Evolutionary conservation across 2,113 vertebrate species (phyloP).

Genomic region (Zosterops pallidus): DNA sequence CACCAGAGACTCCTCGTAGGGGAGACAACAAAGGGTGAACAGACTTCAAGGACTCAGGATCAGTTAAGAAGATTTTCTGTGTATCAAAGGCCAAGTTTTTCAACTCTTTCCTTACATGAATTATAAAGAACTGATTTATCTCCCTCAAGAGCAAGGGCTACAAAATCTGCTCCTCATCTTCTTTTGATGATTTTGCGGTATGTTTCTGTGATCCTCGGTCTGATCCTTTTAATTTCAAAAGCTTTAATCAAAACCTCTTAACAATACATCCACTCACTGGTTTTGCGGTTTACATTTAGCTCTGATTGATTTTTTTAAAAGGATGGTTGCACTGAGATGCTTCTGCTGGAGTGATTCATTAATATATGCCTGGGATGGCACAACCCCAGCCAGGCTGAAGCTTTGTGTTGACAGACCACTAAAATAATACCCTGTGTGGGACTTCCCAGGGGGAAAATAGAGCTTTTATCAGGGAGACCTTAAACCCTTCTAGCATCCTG

Average conservation of each 20-base stretch:
- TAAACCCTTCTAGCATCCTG: background rate
- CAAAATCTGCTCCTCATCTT: constrained; percentile 66
- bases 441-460: constrained; percentile 9
- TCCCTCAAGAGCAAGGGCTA: constrained; percentile 47
- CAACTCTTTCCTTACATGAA: background rate
- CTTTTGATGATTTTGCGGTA: constrained; percentile 59
- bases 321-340: constrained; percentile 36
- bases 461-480: constrained; percentile 12
- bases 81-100: background rate
- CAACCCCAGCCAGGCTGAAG: constrained; percentile 31
- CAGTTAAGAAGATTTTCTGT: background rate
- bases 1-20: accelerated
- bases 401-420: constrained; percentile 62
- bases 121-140: constrained; percentile 47
- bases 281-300: constrained; percentile 41
- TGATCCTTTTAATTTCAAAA: constrained; percentile 63
- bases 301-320: constrained; percentile 56
- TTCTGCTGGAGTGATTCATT: constrained; percentile 59
- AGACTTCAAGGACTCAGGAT: background rate
- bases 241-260: constrained; percentile 63
- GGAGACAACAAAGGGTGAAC: background rate
- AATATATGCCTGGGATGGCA: constrained; percentile 55
- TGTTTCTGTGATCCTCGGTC: constrained; percentile 40
- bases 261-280: constrained; percentile 37
- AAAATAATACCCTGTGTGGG: constrained; percentile 52